Conservation (phyloP, 2,888 invertebrate species). For the Scotopteryx bipunctaria region DNA sequence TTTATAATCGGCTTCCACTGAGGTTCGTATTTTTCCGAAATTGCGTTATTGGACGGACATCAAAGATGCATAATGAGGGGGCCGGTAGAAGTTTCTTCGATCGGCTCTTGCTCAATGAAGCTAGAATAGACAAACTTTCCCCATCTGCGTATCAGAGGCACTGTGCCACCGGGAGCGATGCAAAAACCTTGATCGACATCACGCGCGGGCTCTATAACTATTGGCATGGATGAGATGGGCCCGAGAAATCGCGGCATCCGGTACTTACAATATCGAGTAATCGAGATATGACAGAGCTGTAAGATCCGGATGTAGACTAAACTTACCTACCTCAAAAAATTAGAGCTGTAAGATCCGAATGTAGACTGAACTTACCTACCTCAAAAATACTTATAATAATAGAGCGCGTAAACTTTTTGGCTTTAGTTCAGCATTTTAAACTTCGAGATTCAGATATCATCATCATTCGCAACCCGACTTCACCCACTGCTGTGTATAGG, state of each 20-base stretch:
- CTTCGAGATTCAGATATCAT: too few relatives aligned
- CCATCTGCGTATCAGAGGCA: constrained; percentile 25
- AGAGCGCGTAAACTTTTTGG: too few relatives aligned
- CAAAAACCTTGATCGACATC: constrained; percentile 23
- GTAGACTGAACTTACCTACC: not conserved
- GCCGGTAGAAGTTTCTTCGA: too few relatives aligned
- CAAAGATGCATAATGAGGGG: too few relatives aligned
- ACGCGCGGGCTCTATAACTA: constrained; percentile 28
- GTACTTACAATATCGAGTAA: constrained; percentile 12
- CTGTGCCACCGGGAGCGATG: constrained; percentile 16
- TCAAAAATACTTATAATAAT: too few relatives aligned
- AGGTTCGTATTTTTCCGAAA: too few relatives aligned
- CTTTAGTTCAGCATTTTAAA: too few relatives aligned
- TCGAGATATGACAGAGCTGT: constrained; percentile 7
- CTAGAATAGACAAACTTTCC: constrained; percentile 12
- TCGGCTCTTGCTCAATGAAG: constrained; percentile 1
- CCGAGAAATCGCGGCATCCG: constrained; percentile 18
- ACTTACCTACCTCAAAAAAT: not conserved
- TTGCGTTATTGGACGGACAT: too few relatives aligned
- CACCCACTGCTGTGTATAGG: too few relatives aligned
- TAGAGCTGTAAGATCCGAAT: constrained; percentile 4
- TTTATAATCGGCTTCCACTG: too few relatives aligned
- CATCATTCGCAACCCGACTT: too few relatives aligned
- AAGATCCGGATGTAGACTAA: constrained; percentile 2
- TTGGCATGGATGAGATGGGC: constrained; percentile 28